Base-by-base conservation (phyloP, 1,140 invertebrate genomes). In the Drosophila malerkotliana region DNA sequence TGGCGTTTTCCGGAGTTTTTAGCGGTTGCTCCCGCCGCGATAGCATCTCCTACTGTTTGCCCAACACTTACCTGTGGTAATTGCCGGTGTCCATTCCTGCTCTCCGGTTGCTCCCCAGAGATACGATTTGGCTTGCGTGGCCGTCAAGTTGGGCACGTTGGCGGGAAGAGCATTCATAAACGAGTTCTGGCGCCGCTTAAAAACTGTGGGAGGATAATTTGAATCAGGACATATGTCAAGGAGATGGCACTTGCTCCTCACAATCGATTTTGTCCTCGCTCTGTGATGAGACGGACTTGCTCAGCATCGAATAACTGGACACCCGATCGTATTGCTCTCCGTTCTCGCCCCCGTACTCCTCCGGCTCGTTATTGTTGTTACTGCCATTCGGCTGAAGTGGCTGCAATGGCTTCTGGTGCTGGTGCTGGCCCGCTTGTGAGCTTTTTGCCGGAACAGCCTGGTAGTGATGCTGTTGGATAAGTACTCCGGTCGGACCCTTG, bases 391-490 rank as follows among this genome's bases (percentile, higher is more conserved):
- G 60, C 15, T 53, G 60, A 30, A 49, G 34, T n/a, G 61, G 71
- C 15, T 73, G 71, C 49, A 73, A 7, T 0, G 58, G 52, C 15
- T 58, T 12, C 41, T 37, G 71, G 21, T 73, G 71, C 14, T 15
- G 41, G n/a, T 15, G 41, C 14, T 14, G n/a, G 4, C 58, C 51
- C 4, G 57, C 37, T 3, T 58, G 51, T 1, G 44, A 12, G 24
- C 24, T 24, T 39, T 58, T 79, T 9, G 95, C 93, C 3, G 96
- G 96, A 3, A 96, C 93, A 10, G 96, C 96, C 93, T 98, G 97
- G 91, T 97, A 98, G 91, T 98, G 97, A 94, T 98, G 97, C 91
- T 98, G 97, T 85, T 98, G 97, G 79, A 98, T 98, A 14, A 98
- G 92, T 26, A 97, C 96, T 1, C 97, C 97, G 0, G 96, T 96